Conservation (phyloP, 2,888 invertebrate species). For the Acrobasis repandana region DNA sequence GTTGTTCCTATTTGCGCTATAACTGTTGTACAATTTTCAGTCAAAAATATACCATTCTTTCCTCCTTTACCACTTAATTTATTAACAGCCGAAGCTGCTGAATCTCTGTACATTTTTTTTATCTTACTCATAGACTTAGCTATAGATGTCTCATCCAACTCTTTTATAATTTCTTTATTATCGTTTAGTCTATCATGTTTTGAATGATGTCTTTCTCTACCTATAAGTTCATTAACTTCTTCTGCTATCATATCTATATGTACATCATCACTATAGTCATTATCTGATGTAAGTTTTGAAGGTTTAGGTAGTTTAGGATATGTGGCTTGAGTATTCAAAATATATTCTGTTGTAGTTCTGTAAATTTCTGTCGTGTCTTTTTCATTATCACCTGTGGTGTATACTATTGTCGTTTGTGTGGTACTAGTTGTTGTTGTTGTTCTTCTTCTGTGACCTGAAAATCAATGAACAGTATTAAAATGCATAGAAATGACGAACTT, state of each 20-base stretch:
- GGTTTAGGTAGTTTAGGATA: slow-evolving; percentile 69
- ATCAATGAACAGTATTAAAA: slow-evolving; percentile 21
- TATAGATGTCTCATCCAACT: slow-evolving; percentile 61
- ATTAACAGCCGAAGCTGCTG: slow-evolving; percentile 65
- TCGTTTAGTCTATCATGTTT: slow-evolving; percentile 54
- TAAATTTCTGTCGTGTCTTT: slow-evolving; percentile 54
- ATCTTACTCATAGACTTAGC: slow-evolving; percentile 67
- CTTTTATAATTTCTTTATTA: slow-evolving; percentile 57
- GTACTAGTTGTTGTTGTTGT: slow-evolving; percentile 67
- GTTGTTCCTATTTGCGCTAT: slow-evolving; percentile 85
- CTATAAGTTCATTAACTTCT: slow-evolving; percentile 50
- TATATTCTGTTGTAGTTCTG: slow-evolving; percentile 51
- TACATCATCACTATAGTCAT: slow-evolving; percentile 63
- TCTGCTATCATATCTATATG: slow-evolving; percentile 67
- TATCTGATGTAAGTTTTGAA: slow-evolving; percentile 61
- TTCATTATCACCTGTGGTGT: slow-evolving; percentile 52
- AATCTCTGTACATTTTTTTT: slow-evolving; percentile 80
- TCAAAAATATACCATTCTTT: slow-evolving; percentile 79
- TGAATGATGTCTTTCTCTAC: slow-evolving; percentile 53
- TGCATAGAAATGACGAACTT: too few species aligned
- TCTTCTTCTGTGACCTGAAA: slow-evolving; percentile 76
- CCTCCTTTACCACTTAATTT: slow-evolving; percentile 67
- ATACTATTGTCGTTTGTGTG: slow-evolving; percentile 54
- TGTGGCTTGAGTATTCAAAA: slow-evolving; percentile 44
- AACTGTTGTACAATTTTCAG: slow-evolving; percentile 84